phyloP scores from a whole-genome alignment of 2,888 invertebrate genomes.

The Dinocampus coccinellae region DNA sequence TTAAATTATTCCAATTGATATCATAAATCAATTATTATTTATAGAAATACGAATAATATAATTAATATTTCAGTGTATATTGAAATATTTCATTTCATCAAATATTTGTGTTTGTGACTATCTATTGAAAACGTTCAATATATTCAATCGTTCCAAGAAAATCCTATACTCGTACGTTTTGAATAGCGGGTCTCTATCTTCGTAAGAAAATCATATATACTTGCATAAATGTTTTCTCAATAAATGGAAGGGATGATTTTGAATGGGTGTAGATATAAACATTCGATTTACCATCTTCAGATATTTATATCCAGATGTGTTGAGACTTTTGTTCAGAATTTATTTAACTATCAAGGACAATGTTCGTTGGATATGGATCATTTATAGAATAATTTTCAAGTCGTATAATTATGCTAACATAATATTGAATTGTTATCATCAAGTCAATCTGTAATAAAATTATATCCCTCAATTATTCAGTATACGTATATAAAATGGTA shows the following conservation, averaged over 20 bases:
- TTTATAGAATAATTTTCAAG: neutral
- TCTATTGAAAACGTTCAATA: constrained; percentile 58
- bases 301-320: neutral
- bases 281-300: neutral
- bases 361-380: neutral
- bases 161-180: constrained; percentile 58
- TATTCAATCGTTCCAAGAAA: constrained; percentile 62
- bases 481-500: constrained; percentile 3
- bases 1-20: no score
- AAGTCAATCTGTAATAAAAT: neutral
- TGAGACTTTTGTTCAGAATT: neutral
- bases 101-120: constrained; percentile 37
- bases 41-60: no score
- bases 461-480: neutral
- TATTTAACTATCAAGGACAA: neutral
- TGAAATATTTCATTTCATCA: neutral
- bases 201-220: neutral
- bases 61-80: neutral
- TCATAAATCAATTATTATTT: neutral
- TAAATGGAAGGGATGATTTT: neutral
- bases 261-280: neutral
- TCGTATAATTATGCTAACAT: neutral
- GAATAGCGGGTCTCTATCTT: constrained; percentile 29
- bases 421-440: neutral
- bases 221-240: neutral